These are phyloP conservation scores for Coryphaenoides rupestris DNA, from an alignment of 2,113 vertebrate genomes.

Conservation along the genomic window DNA sequence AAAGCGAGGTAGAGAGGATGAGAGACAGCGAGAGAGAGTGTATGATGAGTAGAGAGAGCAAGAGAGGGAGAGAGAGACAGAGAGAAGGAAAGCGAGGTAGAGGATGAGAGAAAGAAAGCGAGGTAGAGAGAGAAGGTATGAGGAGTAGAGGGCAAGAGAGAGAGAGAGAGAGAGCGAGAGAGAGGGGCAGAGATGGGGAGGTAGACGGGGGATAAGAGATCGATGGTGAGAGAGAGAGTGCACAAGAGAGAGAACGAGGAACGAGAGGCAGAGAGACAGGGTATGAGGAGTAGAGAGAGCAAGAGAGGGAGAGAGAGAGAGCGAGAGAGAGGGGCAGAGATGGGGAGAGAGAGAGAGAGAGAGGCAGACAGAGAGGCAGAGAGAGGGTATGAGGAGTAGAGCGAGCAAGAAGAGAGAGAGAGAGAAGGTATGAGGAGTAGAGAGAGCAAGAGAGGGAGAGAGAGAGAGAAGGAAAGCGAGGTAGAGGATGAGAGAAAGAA, in stretches of 20 bases:
- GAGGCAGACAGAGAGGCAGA: constrained; percentile 5
- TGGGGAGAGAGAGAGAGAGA: neutral
- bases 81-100: constrained; percentile 1
- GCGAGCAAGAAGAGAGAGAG: neutral
- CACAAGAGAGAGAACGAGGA: constrained; percentile 23
- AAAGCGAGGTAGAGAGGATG: neutral
- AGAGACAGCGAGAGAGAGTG: constrained; percentile 8
- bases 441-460: neutral
- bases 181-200: neutral
- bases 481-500: too few species aligned
- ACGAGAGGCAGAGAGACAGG: neutral
- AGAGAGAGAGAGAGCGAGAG: too few species aligned
- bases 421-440: neutral
- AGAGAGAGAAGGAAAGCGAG: constrained; percentile 24
- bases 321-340: constrained; percentile 7
- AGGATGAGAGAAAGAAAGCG: neutral
- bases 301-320: constrained; percentile 15
- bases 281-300: neutral
- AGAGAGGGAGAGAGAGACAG: constrained; percentile 3
- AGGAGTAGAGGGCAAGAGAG: constrained; percentile 26
- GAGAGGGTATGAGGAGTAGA: neutral
- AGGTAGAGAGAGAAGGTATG: constrained; percentile 2
- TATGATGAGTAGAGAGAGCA: neutral
- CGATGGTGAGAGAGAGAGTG: neutral
- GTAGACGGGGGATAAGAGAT: constrained; percentile 8